Percentiles rank a stretch among this genome's conserved stretches.
Conservation (phyloP, 2,113 vertebrate genomes). For the Theropithecus gelada region DNA sequence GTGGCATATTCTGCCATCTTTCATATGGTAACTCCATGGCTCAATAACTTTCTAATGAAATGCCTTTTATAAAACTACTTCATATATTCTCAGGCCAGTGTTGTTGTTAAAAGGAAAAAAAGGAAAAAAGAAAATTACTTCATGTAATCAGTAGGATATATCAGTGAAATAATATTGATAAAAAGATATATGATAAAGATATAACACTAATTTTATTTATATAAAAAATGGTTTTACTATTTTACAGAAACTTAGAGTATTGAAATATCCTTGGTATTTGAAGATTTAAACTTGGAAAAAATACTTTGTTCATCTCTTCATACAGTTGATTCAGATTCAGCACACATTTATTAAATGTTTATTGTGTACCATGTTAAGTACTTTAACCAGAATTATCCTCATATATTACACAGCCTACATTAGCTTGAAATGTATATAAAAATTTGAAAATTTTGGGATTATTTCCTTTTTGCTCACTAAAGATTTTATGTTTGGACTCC, state of each 20-base stretch:
- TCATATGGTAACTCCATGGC: not conserved
- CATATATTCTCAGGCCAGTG: too few species aligned
- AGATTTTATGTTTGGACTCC: not conserved
- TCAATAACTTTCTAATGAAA: not conserved
- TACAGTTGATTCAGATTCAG: not conserved
- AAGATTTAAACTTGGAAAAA: conserved; percentile 33
- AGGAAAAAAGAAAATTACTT: not conserved
- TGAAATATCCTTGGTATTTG: conserved; percentile 7
- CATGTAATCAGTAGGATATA: not conserved
- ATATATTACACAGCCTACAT: not conserved
- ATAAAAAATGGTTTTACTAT: not conserved
- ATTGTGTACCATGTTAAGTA: not conserved
- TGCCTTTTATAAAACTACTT: conserved; percentile 30
- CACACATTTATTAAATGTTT: not conserved
- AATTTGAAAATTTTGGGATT: not conserved
- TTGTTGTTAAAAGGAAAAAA: too few species aligned
- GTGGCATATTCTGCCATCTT: not conserved
- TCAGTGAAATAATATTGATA: not conserved
- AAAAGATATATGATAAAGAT: not conserved
- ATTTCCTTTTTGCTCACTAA: conserved; percentile 2
- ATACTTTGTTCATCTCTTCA: not conserved
- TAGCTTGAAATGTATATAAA: not conserved
- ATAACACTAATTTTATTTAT: not conserved
- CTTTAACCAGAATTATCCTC: not conserved
- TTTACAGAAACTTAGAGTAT: not conserved